Percentiles rank a stretch among this genome's conserved stretches.
Evolutionary conservation across 2,888 invertebrate species (phyloP).

Genomic region (Parapristionchus giblindavisi): DNA sequence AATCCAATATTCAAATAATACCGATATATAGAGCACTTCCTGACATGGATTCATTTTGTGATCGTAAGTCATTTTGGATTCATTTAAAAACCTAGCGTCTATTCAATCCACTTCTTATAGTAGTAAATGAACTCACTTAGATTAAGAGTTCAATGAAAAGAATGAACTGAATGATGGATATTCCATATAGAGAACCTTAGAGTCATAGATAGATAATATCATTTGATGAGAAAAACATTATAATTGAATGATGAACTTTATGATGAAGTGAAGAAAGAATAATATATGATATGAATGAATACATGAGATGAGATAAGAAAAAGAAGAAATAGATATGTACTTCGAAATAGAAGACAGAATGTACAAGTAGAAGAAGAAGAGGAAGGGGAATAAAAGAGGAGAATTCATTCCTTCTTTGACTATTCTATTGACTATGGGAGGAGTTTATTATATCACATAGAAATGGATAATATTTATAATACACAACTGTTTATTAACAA

Average conservation of each 20-base stretch:
- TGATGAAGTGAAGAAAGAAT: background rate
- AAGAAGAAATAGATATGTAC: background rate
- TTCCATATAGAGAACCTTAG: background rate
- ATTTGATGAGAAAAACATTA: too few relatives aligned
- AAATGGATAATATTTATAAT: too few relatives aligned
- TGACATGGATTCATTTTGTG: too few relatives aligned
- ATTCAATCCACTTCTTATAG: background rate
- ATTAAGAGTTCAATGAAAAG: too few relatives aligned
- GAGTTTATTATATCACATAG: too few relatives aligned
- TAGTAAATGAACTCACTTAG: background rate
- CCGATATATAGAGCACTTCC: too few relatives aligned
- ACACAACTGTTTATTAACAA: too few relatives aligned
- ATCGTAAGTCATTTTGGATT: background rate
- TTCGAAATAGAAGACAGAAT: too few relatives aligned
- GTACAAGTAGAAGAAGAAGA: background rate
- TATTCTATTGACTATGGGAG: too few relatives aligned
- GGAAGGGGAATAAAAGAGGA: slow-evolving; percentile 8
- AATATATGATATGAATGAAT: background rate
- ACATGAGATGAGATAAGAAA: background rate
- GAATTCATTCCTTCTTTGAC: background rate
- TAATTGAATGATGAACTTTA: too few relatives aligned
- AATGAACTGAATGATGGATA: background rate
- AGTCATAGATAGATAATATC: too few relatives aligned
- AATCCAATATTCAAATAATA: too few relatives aligned
- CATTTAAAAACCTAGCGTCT: background rate